Evolutionary conservation across 1,140 invertebrate genomes (phyloP).

Genomic region (Diabrotica undecimpunctata): DNA sequence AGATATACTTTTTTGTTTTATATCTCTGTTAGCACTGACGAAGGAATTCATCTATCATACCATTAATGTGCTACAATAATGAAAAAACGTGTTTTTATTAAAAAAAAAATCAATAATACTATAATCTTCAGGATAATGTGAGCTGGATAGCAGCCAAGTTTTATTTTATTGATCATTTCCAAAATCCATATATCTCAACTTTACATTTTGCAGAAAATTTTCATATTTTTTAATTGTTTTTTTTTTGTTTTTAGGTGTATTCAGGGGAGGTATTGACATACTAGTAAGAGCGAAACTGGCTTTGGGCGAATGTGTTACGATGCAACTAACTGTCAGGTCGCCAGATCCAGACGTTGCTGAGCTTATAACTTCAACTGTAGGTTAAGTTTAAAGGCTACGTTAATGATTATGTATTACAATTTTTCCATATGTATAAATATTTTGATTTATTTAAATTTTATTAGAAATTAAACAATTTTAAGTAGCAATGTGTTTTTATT

Average conservation of each 20-base stretch:
- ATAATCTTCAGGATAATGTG: too few species aligned
- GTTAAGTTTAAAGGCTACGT: slow-evolving; percentile 54
- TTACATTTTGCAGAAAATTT: too few species aligned
- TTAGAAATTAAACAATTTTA: not conserved
- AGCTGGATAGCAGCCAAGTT: too few species aligned
- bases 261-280: slow-evolving; percentile 85
- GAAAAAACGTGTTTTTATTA: too few species aligned
- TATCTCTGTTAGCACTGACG: too few species aligned
- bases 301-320: slow-evolving; percentile 70
- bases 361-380: slow-evolving; percentile 80
- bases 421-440: slow-evolving; percentile 1
- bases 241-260: slow-evolving; percentile 60
- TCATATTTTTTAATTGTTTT: too few species aligned
- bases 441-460: not conserved
- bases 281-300: slow-evolving; percentile 82
- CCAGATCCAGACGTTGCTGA: slow-evolving; percentile 71
- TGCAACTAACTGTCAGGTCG: slow-evolving; percentile 65
- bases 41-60: too few species aligned
- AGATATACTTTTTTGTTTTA: slow-evolving; percentile 4
- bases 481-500: too few species aligned
- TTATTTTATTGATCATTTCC: too few species aligned
- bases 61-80: too few species aligned
- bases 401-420: not conserved
- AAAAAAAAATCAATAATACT: too few species aligned
- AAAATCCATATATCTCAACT: too few species aligned